phyloP scores from a whole-genome alignment of 2,888 invertebrate species.

The Hololepta plana region DNA sequence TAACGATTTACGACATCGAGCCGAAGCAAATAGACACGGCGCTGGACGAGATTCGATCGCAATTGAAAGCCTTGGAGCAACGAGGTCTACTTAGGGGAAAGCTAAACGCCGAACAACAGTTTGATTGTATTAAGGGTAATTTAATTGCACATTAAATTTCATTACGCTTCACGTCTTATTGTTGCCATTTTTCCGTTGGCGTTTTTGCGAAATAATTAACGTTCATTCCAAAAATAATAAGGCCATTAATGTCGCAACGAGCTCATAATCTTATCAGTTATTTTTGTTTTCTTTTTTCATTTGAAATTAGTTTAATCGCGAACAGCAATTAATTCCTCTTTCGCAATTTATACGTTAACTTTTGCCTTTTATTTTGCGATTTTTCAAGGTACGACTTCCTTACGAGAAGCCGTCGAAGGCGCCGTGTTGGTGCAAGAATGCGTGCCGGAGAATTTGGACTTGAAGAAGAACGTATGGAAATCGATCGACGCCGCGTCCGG shows the following conservation, averaged over 20 bases:
- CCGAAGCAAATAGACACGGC: slow-evolving; percentile 58
- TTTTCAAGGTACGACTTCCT: slow-evolving; percentile 39
- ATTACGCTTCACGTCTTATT: too few species aligned
- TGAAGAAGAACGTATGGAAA: slow-evolving; percentile 66
- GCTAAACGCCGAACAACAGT: slow-evolving; percentile 57
- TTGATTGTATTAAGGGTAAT: slow-evolving; percentile 55
- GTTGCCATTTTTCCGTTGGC: too few species aligned
- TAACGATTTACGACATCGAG: slow-evolving; percentile 69
- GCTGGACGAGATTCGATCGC: slow-evolving; percentile 50
- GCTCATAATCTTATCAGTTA: too few species aligned
- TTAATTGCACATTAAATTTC: too few species aligned
- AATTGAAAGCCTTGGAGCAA: slow-evolving; percentile 50
- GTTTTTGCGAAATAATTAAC: too few species aligned
- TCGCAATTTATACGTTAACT: too few species aligned
- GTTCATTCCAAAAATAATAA: too few species aligned
- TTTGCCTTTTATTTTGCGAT: slow-evolving; percentile 3
- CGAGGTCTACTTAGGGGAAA: slow-evolving; percentile 59
- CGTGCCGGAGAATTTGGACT: slow-evolving; percentile 72
- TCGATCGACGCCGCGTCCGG: slow-evolving; percentile 61
- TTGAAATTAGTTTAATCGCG: too few species aligned
- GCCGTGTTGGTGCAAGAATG: slow-evolving; percentile 84
- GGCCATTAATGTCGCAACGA: too few species aligned
- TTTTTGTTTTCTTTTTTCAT: too few species aligned
- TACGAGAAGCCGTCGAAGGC: slow-evolving; percentile 53
- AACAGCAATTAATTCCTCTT: too few species aligned